A percentile compares a stretch with the other conserved stretches of the same genome.
These are phyloP conservation scores for Thelaira solivaga DNA, from an alignment of 2,888 invertebrate species.

Conservation along the genomic window DNA sequence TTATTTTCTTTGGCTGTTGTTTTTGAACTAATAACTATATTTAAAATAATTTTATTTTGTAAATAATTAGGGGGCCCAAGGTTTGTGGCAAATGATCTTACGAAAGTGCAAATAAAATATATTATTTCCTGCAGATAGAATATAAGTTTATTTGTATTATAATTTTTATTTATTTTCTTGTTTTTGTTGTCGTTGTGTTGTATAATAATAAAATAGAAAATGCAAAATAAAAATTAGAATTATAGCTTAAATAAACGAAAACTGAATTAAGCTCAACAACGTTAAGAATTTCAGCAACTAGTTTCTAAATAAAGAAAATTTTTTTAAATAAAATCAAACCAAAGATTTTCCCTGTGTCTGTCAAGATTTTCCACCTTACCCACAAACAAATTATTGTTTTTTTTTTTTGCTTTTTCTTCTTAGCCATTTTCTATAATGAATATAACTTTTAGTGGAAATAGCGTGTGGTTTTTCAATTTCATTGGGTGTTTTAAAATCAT, in stretches of 20 bases:
- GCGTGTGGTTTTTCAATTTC: slow-evolving; percentile 54
- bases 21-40: not conserved
- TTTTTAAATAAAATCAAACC: not conserved
- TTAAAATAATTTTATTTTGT: slow-evolving; percentile 14
- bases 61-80: no score
- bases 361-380: slow-evolving; percentile 6
- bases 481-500: slow-evolving; percentile 42
- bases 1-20: not conserved
- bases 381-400: not conserved
- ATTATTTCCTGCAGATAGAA: no score
- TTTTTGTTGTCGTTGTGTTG: no score
- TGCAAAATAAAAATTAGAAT: not conserved
- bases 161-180: no score
- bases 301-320: not conserved
- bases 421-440: not conserved
- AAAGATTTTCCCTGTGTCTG: not conserved
- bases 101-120: not conserved
- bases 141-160: no score
- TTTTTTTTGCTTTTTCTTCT: not conserved
- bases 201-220: no score
- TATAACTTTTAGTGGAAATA: not conserved
- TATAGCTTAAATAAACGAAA: not conserved
- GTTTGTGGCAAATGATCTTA: no score
- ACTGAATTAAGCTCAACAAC: not conserved
- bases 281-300: not conserved